Base-by-base conservation (phyloP, 2,888 invertebrate species). In the Epirrhoe alternata region DNA sequence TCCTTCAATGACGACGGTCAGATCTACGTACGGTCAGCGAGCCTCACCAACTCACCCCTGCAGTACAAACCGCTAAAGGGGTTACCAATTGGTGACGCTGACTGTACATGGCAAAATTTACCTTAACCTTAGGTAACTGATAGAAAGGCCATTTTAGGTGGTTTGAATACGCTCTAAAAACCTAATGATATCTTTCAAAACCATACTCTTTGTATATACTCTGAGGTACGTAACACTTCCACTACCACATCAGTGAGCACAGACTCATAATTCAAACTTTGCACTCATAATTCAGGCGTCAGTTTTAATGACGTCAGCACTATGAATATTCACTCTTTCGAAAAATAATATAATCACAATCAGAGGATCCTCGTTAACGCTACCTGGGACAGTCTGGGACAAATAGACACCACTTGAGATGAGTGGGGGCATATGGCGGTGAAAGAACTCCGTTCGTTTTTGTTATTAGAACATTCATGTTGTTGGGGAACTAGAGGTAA, bases 361-460 rank as follows among this genome's bases (percentile, higher is more conserved):
- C 59, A 30, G 24, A 24, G 61, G 31, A 42, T 42, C 42, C 59
- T 68, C 62, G 68, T 62, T 65, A 68, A 14, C 68, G 64, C 68
- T 68, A 65, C 64, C 68, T 64, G 68, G 24, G 51, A 10, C 57
- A 33, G 58, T 33, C 51, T 24, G 58, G 50, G 66, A 65, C 60
- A 64, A 60, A 62, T 57, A 50, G 60, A 58, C 49, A 31, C 66
- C 72, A 74, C 74, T 74, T 70, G 71, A 72, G 60, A 68, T 30
- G 45, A 66, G 68, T 64, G 64, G 57, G 45, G 35, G 16, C 57
- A 58, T 57, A 53, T 35, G 55, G 53, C 31, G 30, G 12, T 59
- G 50, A 12, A 51, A 30, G 45, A 56, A 17, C 53, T 47, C n/a
- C 0, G 1, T 47, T 14, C 3, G 16, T 47, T 47, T 14, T 47